A percentile compares a stretch with the other conserved stretches of the same genome.
Evolutionary conservation across 2,888 invertebrate species (phyloP).

Genomic region (Eristalis pertinax): DNA sequence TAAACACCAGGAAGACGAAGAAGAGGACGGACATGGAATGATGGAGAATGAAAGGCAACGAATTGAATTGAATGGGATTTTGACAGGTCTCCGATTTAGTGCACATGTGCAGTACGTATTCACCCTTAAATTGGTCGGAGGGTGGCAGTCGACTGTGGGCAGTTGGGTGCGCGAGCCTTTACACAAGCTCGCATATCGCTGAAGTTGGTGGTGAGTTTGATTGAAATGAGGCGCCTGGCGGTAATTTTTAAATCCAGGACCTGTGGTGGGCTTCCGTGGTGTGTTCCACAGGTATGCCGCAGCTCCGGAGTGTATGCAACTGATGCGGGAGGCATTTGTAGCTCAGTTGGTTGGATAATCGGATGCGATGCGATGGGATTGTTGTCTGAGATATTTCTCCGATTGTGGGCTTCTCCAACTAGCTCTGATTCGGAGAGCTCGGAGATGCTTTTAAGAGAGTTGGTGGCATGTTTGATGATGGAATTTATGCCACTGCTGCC

Average conservation of each 20-base stretch:
- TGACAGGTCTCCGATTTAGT: conserved; percentile 62
- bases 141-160: conserved; percentile 7
- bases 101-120: conserved; percentile 68
- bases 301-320: background rate
- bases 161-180: conserved; percentile 9
- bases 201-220: background rate
- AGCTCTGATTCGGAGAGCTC: too few relatives aligned
- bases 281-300: background rate
- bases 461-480: too few relatives aligned
- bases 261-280: background rate
- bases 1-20: conserved; percentile 64
- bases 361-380: background rate
- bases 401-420: background rate
- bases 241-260: background rate
- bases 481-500: too few relatives aligned
- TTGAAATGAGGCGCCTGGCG: background rate
- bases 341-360: background rate
- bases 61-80: conserved; percentile 56
- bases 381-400: background rate
- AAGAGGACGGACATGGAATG: conserved; percentile 45
- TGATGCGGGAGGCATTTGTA: background rate
- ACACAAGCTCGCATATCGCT: background rate
- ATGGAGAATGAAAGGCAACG: conserved; percentile 37
- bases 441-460: too few relatives aligned
- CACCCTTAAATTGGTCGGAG: conserved; percentile 47